A percentile compares a stretch with the other conserved stretches of the same genome.
These are phyloP conservation scores for Chaetops frenatus DNA, from an alignment of 2,113 vertebrate species.

Conservation along the genomic window DNA sequence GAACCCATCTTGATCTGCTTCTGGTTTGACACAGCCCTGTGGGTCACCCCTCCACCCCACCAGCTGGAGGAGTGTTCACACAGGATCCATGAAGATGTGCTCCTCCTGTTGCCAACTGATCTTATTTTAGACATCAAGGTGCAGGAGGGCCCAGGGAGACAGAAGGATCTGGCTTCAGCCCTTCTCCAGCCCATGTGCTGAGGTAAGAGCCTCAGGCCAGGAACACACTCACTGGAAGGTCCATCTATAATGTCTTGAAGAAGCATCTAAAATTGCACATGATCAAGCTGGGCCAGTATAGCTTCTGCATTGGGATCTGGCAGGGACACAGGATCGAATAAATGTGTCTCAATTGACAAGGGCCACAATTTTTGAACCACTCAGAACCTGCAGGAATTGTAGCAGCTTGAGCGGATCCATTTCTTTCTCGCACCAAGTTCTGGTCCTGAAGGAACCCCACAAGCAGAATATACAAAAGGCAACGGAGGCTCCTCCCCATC, in stretches of 20 bases:
- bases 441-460: neutral
- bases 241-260: neutral
- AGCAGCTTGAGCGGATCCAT: neutral
- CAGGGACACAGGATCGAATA: neutral
- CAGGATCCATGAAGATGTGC: neutral
- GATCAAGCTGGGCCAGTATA: neutral
- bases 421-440: neutral
- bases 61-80: neutral
- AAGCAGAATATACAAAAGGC: neutral
- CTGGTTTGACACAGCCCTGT: neutral
- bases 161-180: neutral
- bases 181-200: neutral
- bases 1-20: neutral
- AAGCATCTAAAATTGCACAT: neutral
- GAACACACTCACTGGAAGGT: neutral
- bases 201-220: neutral
- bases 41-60: neutral
- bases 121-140: neutral
- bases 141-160: neutral
- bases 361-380: neutral
- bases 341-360: fast-evolving
- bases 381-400: neutral
- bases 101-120: neutral
- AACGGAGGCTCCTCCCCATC: neutral
- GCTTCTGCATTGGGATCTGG: neutral